phyloP scores from a whole-genome alignment of 2,113 vertebrate species.

The Ranitomeya variabilis region DNA sequence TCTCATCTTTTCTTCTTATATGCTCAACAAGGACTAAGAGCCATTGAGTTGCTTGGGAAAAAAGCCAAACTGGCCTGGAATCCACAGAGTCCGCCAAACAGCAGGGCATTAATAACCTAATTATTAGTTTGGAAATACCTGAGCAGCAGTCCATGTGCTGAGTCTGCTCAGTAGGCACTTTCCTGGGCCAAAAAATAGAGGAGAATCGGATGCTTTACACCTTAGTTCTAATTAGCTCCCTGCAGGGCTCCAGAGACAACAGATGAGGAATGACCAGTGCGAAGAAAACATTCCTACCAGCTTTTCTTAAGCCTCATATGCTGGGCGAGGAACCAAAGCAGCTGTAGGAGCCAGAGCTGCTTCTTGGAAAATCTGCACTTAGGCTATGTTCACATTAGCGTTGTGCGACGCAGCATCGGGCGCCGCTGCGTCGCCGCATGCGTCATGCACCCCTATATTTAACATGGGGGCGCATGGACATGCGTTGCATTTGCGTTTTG shows the following conservation, averaged over 20 bases:
- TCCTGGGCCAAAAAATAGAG: slow-evolving; percentile 64
- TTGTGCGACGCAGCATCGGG: too few species aligned
- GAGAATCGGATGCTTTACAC: slow-evolving; percentile 66
- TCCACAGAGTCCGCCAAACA: slow-evolving; percentile 58
- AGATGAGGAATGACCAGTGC: slow-evolving; percentile 65
- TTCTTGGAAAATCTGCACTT: neutral
- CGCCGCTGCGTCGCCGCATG: too few species aligned
- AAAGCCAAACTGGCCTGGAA: slow-evolving; percentile 45
- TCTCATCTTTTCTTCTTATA: neutral
- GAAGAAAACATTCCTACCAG: slow-evolving; percentile 45
- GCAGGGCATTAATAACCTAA: slow-evolving; percentile 69
- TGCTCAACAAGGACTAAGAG: slow-evolving; percentile 12
- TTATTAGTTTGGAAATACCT: slow-evolving; percentile 65
- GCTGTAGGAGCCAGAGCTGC: slow-evolving; percentile 14
- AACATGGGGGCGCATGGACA: too few species aligned
- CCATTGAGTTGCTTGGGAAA: slow-evolving; percentile 36
- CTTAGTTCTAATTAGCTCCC: slow-evolving; percentile 75
- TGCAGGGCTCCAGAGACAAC: slow-evolving; percentile 58
- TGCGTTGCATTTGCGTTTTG: too few species aligned
- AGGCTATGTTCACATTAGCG: too few species aligned
- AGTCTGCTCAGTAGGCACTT: slow-evolving; percentile 56
- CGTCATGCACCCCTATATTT: too few species aligned
- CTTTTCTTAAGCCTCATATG: slow-evolving; percentile 44
- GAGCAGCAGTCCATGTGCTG: slow-evolving; percentile 63
- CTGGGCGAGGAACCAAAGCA: slow-evolving; percentile 25